A percentile compares a stretch with the other conserved stretches of the same genome.
Evolutionary conservation across 2,797 vertebrate species (phyloP).

Genomic region (Phylloscopus collybita): DNA sequence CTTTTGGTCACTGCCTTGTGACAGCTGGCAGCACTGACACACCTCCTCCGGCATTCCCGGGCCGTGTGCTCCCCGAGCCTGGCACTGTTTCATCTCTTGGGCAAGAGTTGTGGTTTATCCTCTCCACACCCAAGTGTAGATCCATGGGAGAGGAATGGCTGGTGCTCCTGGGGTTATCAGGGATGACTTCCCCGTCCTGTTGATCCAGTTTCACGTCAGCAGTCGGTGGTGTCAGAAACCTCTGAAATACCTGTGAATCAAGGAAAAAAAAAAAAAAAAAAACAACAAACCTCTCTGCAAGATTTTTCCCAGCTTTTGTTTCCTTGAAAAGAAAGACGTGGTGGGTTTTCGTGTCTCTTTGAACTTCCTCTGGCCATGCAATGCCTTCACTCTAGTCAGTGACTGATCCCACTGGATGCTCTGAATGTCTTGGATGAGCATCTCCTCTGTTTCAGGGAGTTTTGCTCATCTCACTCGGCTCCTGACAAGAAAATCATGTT

Average conservation of each 20-base stretch:
- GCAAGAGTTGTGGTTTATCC: background rate
- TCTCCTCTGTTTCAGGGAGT: background rate
- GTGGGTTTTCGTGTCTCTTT: background rate
- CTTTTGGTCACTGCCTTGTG: background rate
- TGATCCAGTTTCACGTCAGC: background rate
- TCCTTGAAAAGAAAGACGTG: background rate
- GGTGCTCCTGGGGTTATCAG: background rate
- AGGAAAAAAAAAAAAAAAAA: background rate
- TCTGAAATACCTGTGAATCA: background rate
- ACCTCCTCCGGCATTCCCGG: background rate
- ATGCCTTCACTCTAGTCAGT: background rate
- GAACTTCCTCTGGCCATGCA: background rate
- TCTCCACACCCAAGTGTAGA: background rate
- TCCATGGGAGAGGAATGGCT: background rate
- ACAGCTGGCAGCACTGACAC: background rate
- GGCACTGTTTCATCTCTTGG: background rate
- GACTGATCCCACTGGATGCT: background rate
- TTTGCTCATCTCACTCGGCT: background rate
- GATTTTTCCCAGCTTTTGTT: fast-evolving
- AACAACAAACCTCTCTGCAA: background rate
- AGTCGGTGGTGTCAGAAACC: background rate
- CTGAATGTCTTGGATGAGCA: background rate
- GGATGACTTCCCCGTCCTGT: conserved; percentile 32
- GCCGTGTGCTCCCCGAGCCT: background rate
- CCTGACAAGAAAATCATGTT: background rate